Base-by-base conservation (phyloP, 2,113 vertebrate genomes). In the Paratilapia polleni region DNA sequence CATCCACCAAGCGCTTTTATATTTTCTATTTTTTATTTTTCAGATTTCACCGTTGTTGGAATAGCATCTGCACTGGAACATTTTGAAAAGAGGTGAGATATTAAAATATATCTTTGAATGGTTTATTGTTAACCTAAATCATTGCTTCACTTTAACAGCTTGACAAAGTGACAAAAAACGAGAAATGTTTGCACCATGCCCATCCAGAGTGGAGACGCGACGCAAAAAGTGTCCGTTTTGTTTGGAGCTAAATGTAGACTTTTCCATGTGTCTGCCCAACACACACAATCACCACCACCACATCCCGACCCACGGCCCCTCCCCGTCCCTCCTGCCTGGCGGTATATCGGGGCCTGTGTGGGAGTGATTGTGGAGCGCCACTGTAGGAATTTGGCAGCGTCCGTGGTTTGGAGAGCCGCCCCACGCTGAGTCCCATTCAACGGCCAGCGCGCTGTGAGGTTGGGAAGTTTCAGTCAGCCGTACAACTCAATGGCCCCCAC, bases 351-450 rank as follows among this genome's bases (percentile, higher is more conserved):
- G 93, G 97, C 94, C 96, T 97, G 97, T 97, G 97, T 96, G 95
- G 94, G 97, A 96, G 96, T 96, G 98, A 98, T 98, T 99, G 97
- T 98, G 97, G 83, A 96, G 96, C 96, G 95, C 95, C 97, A 98
- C 98, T 97, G 97, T 96, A 97, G 98, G 98, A 99, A 99, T 99
- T 97, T 99, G 97, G 98, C 98, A 97, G 96, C 89, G 94, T 94
- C 95, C 90, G 90, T 87, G 95, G 95, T 95, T 97, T 97, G 98
- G 97, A 97, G 97, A 96, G 97, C 94, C 96, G 97, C 97, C 96
- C 97, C 98, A 98, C 97, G 97, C 98, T 98, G 97, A 97, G 97
- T 96, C 93, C 97, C 95, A 98, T 99, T 99, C 98, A 99, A 96
- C 93, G 88, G 95, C 96, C 96, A 93, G 97, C 96, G 95, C 95